Percentiles rank a stretch among this genome's conserved stretches.
Conservation (phyloP, 53 echinoderm and acorn worm genomes). For the Astropecten irregularis region DNA sequence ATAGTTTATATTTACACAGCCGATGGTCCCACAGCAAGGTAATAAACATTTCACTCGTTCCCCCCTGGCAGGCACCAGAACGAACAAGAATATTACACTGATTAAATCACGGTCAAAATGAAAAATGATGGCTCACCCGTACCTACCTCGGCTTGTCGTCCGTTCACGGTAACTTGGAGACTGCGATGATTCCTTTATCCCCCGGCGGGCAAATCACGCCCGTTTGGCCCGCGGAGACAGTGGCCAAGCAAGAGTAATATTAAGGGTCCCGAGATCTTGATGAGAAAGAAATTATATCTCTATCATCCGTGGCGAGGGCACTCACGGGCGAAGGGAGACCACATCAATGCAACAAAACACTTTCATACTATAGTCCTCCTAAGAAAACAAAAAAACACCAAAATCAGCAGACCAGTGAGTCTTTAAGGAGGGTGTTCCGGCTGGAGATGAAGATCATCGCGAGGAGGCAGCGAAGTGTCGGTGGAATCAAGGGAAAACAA, state of each 20-base stretch:
- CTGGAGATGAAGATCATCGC: not conserved
- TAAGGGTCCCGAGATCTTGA: not conserved
- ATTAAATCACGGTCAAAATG: slow-evolving; percentile 9
- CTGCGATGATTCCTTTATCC: slow-evolving; percentile 1
- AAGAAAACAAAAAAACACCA: no score
- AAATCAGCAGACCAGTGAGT: no score
- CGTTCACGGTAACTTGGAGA: slow-evolving; percentile 36
- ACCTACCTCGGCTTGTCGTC: slow-evolving; percentile 15
- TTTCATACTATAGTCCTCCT: no score
- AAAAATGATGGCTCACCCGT: slow-evolving; percentile 8
- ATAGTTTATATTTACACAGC: no score
- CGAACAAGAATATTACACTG: not conserved
- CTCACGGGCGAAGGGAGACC: not conserved
- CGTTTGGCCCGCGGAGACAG: not conserved
- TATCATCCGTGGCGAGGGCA: not conserved
- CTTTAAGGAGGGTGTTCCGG: slow-evolving; percentile 1
- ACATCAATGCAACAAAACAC: no score
- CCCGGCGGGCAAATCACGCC: slow-evolving; percentile 13
- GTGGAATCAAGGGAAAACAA: not conserved
- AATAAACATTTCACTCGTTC: no score
- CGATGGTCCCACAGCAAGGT: no score
- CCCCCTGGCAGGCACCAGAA: no score
- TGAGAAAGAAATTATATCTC: slow-evolving; percentile 15
- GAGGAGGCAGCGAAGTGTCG: slow-evolving; percentile 2
- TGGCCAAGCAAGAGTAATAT: not conserved